A percentile compares a stretch with the other conserved stretches of the same genome.
Evolutionary conservation across 2,888 invertebrate genomes (phyloP).

Genomic region (Eristalinus aeneus): DNA sequence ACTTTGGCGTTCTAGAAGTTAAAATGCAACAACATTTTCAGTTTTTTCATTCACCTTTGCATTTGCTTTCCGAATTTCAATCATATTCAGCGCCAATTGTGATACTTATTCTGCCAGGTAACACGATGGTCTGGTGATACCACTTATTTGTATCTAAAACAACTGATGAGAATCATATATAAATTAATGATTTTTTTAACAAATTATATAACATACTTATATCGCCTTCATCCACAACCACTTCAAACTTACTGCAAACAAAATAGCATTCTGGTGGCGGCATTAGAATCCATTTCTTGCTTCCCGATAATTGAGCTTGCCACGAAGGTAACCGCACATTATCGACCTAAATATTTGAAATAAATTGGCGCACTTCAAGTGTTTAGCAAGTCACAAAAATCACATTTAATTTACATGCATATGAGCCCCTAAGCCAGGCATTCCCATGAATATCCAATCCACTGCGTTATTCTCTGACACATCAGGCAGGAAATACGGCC

Average conservation of each 20-base stretch:
- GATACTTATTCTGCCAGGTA: constrained; percentile 94
- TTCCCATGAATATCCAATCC: constrained; percentile 99
- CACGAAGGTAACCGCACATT: constrained; percentile 96
- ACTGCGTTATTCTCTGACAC: constrained; percentile 93
- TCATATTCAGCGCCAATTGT: constrained; percentile 98
- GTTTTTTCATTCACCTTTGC: background rate
- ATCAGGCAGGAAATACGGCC: constrained; percentile 94
- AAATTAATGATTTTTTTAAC: constrained; percentile 26
- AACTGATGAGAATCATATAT: constrained; percentile 83
- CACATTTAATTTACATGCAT: constrained; percentile 87
- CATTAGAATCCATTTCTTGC: constrained; percentile 93
- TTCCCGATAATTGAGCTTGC: constrained; percentile 97
- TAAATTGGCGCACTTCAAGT: background rate
- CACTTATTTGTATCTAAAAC: constrained; percentile 96
- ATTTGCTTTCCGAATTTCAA: constrained; percentile 80
- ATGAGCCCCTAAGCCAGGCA: constrained; percentile 95
- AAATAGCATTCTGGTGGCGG: constrained; percentile 96
- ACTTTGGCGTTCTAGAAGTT: no score
- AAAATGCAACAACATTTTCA: no score
- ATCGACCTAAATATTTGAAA: constrained; percentile 89
- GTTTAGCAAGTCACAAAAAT: background rate
- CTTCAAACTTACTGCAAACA: constrained; percentile 83
- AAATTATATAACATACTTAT: constrained; percentile 85
- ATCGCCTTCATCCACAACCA: constrained; percentile 91
- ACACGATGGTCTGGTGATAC: constrained; percentile 95